Percentiles rank a stretch among this genome's conserved stretches.
These are phyloP conservation scores for Chaunax sp. DNA, from an alignment of 2,797 vertebrate species.

Conservation along the genomic window DNA sequence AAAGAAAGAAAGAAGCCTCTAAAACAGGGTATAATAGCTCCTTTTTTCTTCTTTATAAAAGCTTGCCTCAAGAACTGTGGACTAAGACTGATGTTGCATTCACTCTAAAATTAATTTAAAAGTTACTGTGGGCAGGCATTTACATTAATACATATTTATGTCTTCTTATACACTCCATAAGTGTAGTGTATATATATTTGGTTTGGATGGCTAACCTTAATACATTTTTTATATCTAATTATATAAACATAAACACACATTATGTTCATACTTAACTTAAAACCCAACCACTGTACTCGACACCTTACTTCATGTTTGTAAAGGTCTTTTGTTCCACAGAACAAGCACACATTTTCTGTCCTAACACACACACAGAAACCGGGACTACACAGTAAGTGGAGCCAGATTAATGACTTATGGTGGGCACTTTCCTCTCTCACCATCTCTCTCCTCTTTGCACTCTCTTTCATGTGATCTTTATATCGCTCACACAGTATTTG, in stretches of 20 bases:
- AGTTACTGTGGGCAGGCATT: slow-evolving; percentile 1
- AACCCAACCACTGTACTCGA: slow-evolving; percentile 2
- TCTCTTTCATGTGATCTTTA: slow-evolving; percentile 16
- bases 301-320: slow-evolving; percentile 16
- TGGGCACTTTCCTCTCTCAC: slow-evolving; percentile 22
- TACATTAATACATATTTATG: slow-evolving; percentile 11
- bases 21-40: slow-evolving; percentile 9
- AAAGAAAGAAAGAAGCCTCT: neutral
- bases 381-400: slow-evolving; percentile 38
- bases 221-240: neutral
- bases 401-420: slow-evolving; percentile 55
- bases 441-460: slow-evolving; percentile 4
- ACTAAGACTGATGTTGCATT: slow-evolving; percentile 16
- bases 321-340: slow-evolving; percentile 6
- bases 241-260: too few relatives aligned
- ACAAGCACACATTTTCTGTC: neutral
- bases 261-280: neutral
- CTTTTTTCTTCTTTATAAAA: slow-evolving; percentile 5
- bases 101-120: slow-evolving; percentile 9
- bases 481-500: slow-evolving; percentile 10
- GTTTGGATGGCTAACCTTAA: neutral
- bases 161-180: neutral
- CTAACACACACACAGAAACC: slow-evolving; percentile 19
- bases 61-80: slow-evolving; percentile 4
- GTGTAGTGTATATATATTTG: neutral